Evolutionary conservation across 2,797 vertebrate species (phyloP).

Genomic region (Pseudochirops cupreus): DNA sequence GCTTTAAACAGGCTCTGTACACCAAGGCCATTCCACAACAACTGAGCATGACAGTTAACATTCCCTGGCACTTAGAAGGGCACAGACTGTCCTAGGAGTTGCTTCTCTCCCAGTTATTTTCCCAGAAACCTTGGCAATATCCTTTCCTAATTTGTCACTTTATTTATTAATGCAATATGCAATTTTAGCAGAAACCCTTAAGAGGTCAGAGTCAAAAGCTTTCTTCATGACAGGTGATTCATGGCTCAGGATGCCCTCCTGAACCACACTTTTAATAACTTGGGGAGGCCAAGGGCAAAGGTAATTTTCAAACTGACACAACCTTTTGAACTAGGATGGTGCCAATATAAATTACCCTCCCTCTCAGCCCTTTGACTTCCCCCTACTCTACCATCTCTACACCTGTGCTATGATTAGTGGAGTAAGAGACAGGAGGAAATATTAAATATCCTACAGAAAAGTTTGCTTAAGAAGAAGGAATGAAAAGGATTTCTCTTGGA

Average conservation of each 20-base stretch:
- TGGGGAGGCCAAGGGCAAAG: conserved; percentile 65
- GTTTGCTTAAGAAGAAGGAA: conserved; percentile 28
- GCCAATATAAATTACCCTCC: conserved; percentile 53
- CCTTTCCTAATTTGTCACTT: conserved; percentile 68
- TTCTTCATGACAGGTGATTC: conserved; percentile 73
- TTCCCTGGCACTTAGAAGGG: background rate
- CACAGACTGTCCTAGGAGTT: conserved; percentile 62
- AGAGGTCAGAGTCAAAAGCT: conserved; percentile 73
- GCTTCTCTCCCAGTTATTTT: conserved; percentile 66
- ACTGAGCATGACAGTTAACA: background rate
- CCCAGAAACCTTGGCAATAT: conserved; percentile 72
- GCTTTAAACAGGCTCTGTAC: background rate
- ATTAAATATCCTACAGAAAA: conserved; percentile 14
- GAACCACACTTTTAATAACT: conserved; percentile 64
- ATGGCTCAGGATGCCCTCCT: conserved; percentile 60
- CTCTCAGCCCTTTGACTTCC: conserved; percentile 42
- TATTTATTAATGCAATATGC: conserved; percentile 48
- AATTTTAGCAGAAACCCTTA: conserved; percentile 12
- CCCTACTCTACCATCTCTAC: conserved; percentile 47
- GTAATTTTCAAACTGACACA: conserved; percentile 69
- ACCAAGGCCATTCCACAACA: background rate
- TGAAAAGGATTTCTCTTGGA: conserved; percentile 51
- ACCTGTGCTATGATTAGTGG: conserved; percentile 48
- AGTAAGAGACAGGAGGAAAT: conserved; percentile 18
- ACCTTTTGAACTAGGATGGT: background rate